Conservation (phyloP, 2,888 invertebrate genomes). For the Furcula furcula region DNA sequence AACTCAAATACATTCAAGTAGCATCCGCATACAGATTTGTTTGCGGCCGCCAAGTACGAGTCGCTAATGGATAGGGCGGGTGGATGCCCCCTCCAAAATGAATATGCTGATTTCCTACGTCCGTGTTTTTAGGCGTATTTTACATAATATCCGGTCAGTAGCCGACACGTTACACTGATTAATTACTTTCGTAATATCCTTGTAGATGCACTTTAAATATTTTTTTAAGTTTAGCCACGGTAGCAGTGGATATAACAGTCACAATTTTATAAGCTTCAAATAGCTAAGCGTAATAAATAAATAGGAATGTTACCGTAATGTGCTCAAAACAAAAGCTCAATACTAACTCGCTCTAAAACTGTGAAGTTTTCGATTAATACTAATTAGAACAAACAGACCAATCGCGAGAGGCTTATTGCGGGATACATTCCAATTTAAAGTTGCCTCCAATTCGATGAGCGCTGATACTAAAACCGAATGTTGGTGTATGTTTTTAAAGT, state of each 20-base stretch:
- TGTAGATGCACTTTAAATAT: slow-evolving; percentile 18
- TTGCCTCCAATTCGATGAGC: slow-evolving; percentile 71
- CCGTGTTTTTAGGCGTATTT: slow-evolving; percentile 69
- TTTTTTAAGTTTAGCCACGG: too few species aligned
- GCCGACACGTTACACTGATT: slow-evolving; percentile 63
- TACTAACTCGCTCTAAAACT: slow-evolving; percentile 34
- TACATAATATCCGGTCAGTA: slow-evolving; percentile 74
- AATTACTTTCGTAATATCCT: slow-evolving; percentile 40
- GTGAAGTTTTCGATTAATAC: slow-evolving; percentile 74
- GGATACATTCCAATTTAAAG: slow-evolving; percentile 82
- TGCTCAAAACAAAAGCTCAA: slow-evolving; percentile 22
- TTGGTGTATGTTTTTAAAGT: slow-evolving; percentile 76
- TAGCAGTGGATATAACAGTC: too few species aligned
- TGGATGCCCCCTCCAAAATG: slow-evolving; percentile 60
- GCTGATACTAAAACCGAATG: slow-evolving; percentile 77
- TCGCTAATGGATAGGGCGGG: slow-evolving; percentile 73
- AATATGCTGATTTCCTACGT: slow-evolving; percentile 73
- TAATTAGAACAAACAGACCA: slow-evolving; percentile 80
- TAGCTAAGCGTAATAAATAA: too few species aligned
- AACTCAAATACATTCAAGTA: slow-evolving; percentile 57
- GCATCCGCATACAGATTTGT: slow-evolving; percentile 52
- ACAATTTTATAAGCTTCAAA: too few species aligned
- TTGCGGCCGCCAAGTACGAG: slow-evolving; percentile 56
- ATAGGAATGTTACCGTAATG: slow-evolving; percentile 11
- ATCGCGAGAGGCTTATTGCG: slow-evolving; percentile 78